phyloP scores from a whole-genome alignment of 2,113 vertebrate species.

The Rousettus leschenaultii region DNA sequence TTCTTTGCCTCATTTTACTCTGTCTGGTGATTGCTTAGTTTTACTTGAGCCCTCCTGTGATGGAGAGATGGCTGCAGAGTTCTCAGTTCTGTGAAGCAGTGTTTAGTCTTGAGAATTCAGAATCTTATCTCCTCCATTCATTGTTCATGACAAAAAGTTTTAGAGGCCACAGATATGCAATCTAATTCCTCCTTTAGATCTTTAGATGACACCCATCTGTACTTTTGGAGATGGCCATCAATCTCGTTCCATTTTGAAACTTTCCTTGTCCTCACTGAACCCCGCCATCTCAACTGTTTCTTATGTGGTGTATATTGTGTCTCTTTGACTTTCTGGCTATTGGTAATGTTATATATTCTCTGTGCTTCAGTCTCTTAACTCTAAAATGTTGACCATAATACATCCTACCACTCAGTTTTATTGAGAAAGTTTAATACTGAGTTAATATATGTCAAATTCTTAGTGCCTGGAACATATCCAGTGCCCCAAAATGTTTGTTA shows the following conservation, averaged over 20 bases:
- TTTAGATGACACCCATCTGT: neutral
- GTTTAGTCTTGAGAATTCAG: neutral
- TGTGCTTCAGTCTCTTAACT: neutral
- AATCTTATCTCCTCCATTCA: neutral
- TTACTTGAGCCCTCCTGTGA: neutral
- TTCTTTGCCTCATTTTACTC: constrained; percentile 5
- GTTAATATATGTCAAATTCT: neutral
- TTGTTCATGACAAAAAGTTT: neutral
- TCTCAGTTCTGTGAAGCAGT: neutral
- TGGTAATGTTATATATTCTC: neutral
- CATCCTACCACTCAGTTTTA: neutral
- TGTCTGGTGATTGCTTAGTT: neutral
- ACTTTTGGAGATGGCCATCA: neutral
- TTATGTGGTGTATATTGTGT: neutral
- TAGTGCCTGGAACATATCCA: neutral
- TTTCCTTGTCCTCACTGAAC: neutral
- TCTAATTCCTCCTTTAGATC: neutral
- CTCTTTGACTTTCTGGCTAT: neutral
- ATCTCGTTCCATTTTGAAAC: neutral
- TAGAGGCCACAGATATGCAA: neutral
- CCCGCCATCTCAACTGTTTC: neutral
- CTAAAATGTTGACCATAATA: neutral
- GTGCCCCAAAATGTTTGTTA: neutral
- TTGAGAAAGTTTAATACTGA: neutral
- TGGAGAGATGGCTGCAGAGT: neutral